phyloP scores from a whole-genome alignment of 2,888 invertebrate genomes.

The Ochropleura plecta region DNA sequence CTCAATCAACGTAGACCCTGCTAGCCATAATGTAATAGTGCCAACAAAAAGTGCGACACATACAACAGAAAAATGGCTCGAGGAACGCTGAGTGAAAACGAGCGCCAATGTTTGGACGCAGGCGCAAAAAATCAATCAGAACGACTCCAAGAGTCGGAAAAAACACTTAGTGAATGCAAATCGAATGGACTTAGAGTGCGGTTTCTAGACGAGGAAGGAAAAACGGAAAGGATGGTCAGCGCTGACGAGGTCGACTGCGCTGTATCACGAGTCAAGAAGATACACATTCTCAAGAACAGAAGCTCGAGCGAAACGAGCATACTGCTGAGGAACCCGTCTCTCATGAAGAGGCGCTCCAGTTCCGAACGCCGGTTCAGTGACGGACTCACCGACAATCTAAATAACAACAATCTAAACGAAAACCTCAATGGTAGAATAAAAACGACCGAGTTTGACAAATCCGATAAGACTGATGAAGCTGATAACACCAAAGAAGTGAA shows the following conservation, averaged over 20 bases:
- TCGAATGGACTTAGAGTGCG: conserved; percentile 85
- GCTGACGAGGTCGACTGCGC: conserved; percentile 87
- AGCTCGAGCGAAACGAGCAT: conserved; percentile 89
- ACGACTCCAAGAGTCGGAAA: conserved; percentile 83
- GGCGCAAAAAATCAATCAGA: conserved; percentile 83
- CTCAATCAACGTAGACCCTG: conserved; percentile 57
- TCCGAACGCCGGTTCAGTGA: conserved; percentile 82
- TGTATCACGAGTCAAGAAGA: conserved; percentile 86
- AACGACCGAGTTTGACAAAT: conserved; percentile 74
- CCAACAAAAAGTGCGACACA: conserved; percentile 62
- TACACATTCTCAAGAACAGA: conserved; percentile 88
- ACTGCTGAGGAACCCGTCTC: conserved; percentile 84
- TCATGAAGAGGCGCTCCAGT: conserved; percentile 82
- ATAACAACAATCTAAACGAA: conserved; percentile 84
- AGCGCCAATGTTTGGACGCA: conserved; percentile 84
- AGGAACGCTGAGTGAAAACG: conserved; percentile 86
- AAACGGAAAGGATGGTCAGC: conserved; percentile 87
- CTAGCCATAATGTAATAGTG: conserved; percentile 76
- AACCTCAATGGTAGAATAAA: conserved; percentile 81
- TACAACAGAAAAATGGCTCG: conserved; percentile 84
- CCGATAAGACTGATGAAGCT: conserved; percentile 82
- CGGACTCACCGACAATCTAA: conserved; percentile 79
- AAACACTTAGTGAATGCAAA: conserved; percentile 78
- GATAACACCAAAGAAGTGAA: conserved; percentile 86
- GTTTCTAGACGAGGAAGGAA: conserved; percentile 88